phyloP scores from a whole-genome alignment of 2,888 invertebrate species.

The Eucera pruinosa region DNA sequence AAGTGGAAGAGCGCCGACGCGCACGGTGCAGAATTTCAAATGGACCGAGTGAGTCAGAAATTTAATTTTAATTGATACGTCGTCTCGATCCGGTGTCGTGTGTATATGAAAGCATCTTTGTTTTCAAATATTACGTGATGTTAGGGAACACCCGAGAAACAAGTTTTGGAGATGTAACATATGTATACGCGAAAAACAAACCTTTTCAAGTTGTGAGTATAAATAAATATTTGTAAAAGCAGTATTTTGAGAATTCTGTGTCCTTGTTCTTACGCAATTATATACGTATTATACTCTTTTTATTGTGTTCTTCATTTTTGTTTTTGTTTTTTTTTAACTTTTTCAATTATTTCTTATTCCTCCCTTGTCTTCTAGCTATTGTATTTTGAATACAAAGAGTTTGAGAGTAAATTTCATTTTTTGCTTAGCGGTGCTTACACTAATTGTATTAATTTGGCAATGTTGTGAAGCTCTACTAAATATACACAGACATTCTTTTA shows the following conservation, averaged over 20 bases:
- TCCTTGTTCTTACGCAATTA: conserved; percentile 24
- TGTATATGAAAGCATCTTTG: conserved; percentile 22
- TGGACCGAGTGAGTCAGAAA: conserved; percentile 56
- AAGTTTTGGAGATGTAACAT: neutral
- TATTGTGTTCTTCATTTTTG: neutral
- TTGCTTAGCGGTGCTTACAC: too few species aligned
- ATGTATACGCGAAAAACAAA: neutral
- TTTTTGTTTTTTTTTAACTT: neutral
- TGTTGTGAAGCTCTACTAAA: too few species aligned
- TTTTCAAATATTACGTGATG: conserved; percentile 41
- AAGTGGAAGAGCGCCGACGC: conserved; percentile 47
- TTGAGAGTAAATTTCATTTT: too few species aligned
- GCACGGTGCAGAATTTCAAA: conserved; percentile 55
- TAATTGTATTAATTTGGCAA: too few species aligned
- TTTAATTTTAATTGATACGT: conserved; percentile 61
- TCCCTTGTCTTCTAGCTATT: too few species aligned
- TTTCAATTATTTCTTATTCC: too few species aligned
- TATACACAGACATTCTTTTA: too few species aligned
- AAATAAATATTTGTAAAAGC: conserved; percentile 39
- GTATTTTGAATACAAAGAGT: too few species aligned
- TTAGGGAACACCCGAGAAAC: conserved; percentile 5
- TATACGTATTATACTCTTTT: neutral
- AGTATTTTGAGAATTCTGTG: conserved; percentile 29
- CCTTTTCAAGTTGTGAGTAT: conserved; percentile 33
- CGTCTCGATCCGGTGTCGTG: conserved; percentile 24